Evolutionary conservation across 2,888 invertebrate species (phyloP).

Genomic region (Drosophila pseudotakahashii): DNA sequence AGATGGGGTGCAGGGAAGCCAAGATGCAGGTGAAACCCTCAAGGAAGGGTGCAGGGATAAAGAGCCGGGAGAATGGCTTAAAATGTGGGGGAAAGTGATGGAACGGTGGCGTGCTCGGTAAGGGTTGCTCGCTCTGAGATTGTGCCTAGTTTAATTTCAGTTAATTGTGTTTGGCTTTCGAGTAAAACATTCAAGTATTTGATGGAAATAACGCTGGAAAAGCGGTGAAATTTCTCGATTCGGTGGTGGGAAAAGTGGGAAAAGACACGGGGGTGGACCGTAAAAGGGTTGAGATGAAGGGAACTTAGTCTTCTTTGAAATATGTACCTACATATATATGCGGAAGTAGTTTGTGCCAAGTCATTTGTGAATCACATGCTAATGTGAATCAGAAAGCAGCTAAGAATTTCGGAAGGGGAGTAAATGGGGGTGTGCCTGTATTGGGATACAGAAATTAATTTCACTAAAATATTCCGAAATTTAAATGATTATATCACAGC

Average conservation of each 20-base stretch:
- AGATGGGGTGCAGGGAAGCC: constrained; percentile 1
- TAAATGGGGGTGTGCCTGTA: constrained; percentile 5
- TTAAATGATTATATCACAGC: background rate
- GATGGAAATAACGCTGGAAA: constrained; percentile 73
- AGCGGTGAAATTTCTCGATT: constrained; percentile 64
- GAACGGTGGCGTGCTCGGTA: constrained; percentile 43
- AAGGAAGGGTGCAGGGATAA: constrained; percentile 54
- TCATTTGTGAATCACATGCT: constrained; percentile 47
- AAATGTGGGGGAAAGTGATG: background rate
- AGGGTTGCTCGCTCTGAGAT: constrained; percentile 65
- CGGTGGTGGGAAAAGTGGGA: constrained; percentile 36
- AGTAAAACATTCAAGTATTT: constrained; percentile 73
- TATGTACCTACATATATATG: background rate
- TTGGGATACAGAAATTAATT: constrained; percentile 31
- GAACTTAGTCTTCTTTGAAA: constrained; percentile 33
- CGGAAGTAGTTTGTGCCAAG: constrained; percentile 44
- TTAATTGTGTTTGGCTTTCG: constrained; percentile 75
- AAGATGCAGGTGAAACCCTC: constrained; percentile 51
- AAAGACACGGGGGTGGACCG: constrained; percentile 30
- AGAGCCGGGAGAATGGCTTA: constrained; percentile 28
- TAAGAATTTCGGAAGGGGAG: background rate
- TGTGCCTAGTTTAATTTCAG: constrained; percentile 75
- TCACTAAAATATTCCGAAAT: background rate
- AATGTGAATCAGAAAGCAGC: constrained; percentile 22
- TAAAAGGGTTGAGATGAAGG: constrained; percentile 38